These are phyloP conservation scores for Macaria liturata DNA, from an alignment of 2,888 invertebrate genomes.

Conservation along the genomic window DNA sequence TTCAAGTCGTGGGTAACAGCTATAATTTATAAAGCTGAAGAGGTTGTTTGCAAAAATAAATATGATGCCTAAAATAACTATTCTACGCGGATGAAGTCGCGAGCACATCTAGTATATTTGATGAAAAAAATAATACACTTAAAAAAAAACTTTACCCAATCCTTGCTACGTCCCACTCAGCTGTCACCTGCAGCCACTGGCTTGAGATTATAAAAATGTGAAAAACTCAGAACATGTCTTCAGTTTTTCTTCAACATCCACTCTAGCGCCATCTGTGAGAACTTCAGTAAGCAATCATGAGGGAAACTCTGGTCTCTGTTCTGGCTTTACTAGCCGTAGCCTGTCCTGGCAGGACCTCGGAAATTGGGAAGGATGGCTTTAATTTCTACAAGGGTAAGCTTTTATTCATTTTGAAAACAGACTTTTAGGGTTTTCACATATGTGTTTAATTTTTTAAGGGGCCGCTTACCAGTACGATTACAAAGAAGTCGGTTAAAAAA, in stretches of 20 bases:
- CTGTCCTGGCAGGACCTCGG: conserved; percentile 50
- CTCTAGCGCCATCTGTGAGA: conserved; percentile 46
- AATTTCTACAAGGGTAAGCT: conserved; percentile 75
- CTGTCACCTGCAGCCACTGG: conserved; percentile 13
- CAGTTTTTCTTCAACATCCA: conserved; percentile 32
- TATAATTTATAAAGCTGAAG: no score
- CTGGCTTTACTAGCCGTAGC: conserved; percentile 55
- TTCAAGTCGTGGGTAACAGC: no score
- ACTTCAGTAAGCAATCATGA: conserved; percentile 51
- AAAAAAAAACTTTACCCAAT: conserved; percentile 23
- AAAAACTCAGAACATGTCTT: conserved; percentile 32
- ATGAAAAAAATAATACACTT: no score
- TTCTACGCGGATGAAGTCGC: no score
- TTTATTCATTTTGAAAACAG: not conserved
- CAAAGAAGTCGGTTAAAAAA: no score
- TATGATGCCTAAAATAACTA: no score
- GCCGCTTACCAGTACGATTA: no score
- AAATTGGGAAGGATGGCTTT: conserved; percentile 68
- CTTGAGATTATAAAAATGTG: conserved; percentile 62
- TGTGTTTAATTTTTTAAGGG: no score
- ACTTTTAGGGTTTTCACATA: no score
- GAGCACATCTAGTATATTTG: no score
- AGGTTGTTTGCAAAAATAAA: no score
- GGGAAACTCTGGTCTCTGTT: conserved; percentile 66
- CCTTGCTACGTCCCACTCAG: conserved; percentile 21